phyloP scores from a whole-genome alignment of 2,888 invertebrate species.

The Sesia bembeciformis region DNA sequence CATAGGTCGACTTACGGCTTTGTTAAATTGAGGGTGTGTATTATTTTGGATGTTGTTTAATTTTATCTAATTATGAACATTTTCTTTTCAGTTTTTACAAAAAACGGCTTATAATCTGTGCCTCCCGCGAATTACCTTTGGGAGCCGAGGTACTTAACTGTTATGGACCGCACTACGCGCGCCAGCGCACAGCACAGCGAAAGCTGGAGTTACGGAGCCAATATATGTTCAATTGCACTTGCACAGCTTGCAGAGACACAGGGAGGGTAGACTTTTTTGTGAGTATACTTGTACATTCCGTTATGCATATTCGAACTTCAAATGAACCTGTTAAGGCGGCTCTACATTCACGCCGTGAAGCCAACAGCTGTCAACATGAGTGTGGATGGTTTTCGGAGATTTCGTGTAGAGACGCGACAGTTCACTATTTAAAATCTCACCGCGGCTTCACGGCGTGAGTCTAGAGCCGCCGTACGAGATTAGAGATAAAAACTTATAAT shows the following conservation, averaged over 20 bases:
- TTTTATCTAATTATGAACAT: too few relatives aligned
- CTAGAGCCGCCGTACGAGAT: too few relatives aligned
- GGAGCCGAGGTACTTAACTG: conserved; percentile 88
- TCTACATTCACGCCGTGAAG: neutral
- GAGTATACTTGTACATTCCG: conserved; percentile 12
- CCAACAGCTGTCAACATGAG: too few relatives aligned
- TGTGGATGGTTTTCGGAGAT: too few relatives aligned
- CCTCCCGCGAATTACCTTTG: conserved; percentile 74
- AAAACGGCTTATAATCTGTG: conserved; percentile 80
- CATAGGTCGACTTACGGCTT: too few relatives aligned
- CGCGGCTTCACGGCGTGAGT: too few relatives aligned
- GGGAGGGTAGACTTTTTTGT: conserved; percentile 47
- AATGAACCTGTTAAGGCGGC: neutral
- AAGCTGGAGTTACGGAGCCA: conserved; percentile 77
- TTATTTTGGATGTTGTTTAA: too few relatives aligned
- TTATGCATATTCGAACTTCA: neutral
- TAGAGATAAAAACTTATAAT: too few relatives aligned
- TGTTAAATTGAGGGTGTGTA: too few relatives aligned
- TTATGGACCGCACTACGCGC: conserved; percentile 85
- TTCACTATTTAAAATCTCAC: too few relatives aligned
- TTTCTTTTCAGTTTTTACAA: conserved; percentile 78
- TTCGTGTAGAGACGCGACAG: too few relatives aligned
- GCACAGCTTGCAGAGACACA: conserved; percentile 76
- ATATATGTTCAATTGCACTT: conserved; percentile 87
- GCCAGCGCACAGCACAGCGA: conserved; percentile 75